A percentile compares a stretch with the other conserved stretches of the same genome.
phyloP scores from a whole-genome alignment of 1,140 invertebrate species.

The honey bee (Apis mellifera) region Amel_HAv3.1 CM009932.2:9725501-9726000 shows the following conservation, averaged over 20 bases:
- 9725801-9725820: slow-evolving; percentile 53
- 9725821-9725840: slow-evolving; percentile 23
- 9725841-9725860: slow-evolving; percentile 24
- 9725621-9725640: slow-evolving; percentile 4
- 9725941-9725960: not conserved
- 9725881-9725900: slow-evolving; percentile 10
- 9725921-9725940: no score
- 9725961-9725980: not conserved
- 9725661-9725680: slow-evolving; percentile 21
- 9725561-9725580: not conserved
- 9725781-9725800: slow-evolving; percentile 1
- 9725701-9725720: slow-evolving; percentile 45
- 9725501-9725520: slow-evolving; percentile 26
- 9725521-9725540: not conserved
- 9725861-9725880: slow-evolving; percentile 30
- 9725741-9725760: slow-evolving; percentile 71
- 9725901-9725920: slow-evolving; percentile 5
- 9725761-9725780: slow-evolving; percentile 70
- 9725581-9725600: not conserved
- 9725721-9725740: slow-evolving; percentile 77
- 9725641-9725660: not conserved
- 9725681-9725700: not conserved
- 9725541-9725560: not conserved
- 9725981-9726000: not conserved
- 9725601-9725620: not conserved